Percentiles rank a stretch among this genome's conserved stretches.
phyloP scores from a whole-genome alignment of 2,888 invertebrate genomes.

The Scotopteryx bipunctaria region DNA sequence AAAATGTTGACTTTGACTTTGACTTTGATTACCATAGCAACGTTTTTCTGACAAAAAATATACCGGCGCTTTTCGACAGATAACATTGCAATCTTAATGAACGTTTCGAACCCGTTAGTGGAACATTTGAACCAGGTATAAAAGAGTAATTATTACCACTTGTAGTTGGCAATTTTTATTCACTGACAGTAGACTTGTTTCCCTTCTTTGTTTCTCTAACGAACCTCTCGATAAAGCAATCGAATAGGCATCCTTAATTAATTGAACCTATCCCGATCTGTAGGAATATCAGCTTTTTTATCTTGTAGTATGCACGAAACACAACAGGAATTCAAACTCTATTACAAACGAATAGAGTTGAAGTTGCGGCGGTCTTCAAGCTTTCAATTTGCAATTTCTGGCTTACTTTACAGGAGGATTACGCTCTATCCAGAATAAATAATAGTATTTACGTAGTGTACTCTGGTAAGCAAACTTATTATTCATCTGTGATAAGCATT shows the following conservation, averaged over 20 bases:
- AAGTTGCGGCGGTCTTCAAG: constrained; percentile 25
- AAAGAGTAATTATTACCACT: no score
- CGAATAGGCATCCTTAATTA: constrained; percentile 69
- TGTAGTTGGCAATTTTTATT: constrained; percentile 4
- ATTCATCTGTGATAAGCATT: background rate
- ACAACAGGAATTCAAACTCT: constrained; percentile 40
- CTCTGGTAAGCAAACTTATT: background rate
- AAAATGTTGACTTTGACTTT: no score
- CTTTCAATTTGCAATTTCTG: constrained; percentile 80
- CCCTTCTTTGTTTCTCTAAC: constrained; percentile 35
- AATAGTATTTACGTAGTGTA: background rate
- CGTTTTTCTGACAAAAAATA: no score
- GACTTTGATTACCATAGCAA: no score
- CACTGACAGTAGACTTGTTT: background rate
- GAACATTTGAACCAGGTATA: no score
- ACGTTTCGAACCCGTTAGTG: no score
- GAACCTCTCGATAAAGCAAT: constrained; percentile 55
- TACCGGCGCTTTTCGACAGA: no score
- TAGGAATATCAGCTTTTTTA: constrained; percentile 71
- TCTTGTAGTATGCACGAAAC: constrained; percentile 44
- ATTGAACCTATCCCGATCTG: constrained; percentile 70
- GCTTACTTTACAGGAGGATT: constrained; percentile 75
- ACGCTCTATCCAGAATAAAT: constrained; percentile 67
- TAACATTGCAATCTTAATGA: no score
- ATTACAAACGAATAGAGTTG: constrained; percentile 18